Evolutionary conservation across 2,888 invertebrate genomes (phyloP).

Genomic region (Petrolisthes cinctipes): DNA sequence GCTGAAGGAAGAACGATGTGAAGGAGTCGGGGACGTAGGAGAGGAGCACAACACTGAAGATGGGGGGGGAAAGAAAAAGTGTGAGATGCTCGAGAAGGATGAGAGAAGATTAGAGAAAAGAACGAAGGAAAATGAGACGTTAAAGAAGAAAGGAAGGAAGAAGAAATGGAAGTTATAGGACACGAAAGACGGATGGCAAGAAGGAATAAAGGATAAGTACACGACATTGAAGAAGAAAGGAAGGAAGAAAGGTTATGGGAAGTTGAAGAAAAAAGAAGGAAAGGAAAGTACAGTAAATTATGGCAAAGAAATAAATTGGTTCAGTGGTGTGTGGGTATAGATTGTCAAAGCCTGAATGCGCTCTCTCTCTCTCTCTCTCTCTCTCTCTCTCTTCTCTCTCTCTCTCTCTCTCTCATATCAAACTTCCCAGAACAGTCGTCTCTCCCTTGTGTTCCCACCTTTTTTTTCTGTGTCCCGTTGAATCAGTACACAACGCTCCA

Average conservation of each 20-base stretch:
- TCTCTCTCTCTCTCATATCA: slow-evolving; percentile 6
- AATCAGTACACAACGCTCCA: not conserved
- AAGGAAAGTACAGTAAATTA: too few species aligned
- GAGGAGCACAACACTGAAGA: not conserved
- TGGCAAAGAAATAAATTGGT: too few species aligned
- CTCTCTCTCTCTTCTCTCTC: slow-evolving; percentile 4
- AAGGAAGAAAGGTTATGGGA: too few species aligned
- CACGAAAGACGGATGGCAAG: not conserved
- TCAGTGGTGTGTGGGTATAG: too few species aligned
- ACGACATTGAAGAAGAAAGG: too few species aligned
- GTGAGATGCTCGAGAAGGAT: not conserved
- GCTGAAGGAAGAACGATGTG: not conserved
- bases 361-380: not conserved
- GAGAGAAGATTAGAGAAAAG: not conserved
- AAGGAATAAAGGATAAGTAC: not conserved
- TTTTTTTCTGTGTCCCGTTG: too few species aligned
- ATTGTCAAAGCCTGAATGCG: too few species aligned
- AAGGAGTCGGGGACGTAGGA: not conserved
- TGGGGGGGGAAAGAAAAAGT: not conserved
- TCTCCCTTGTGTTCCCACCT: too few species aligned
- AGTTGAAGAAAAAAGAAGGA: too few species aligned
- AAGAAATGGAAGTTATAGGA: not conserved
- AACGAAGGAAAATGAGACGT: not conserved
- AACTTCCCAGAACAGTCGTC: not conserved
- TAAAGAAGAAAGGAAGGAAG: not conserved